Base-by-base conservation (phyloP, 2,888 invertebrate genomes). In the Nomada ruficornis region DNA sequence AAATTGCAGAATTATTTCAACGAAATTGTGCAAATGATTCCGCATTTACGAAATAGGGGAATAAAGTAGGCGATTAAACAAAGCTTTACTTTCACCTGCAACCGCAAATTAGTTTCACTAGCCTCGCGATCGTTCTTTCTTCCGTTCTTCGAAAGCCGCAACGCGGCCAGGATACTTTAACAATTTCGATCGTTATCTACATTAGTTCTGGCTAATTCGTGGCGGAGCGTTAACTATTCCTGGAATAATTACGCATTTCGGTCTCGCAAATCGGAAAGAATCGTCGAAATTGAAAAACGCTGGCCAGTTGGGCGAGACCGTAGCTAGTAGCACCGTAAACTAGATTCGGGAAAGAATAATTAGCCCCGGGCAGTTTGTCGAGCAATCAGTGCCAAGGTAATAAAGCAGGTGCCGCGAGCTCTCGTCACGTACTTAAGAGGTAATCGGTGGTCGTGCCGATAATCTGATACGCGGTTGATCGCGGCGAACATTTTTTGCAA, bases 81-180 rank as follows among this genome's bases (percentile, higher is more conserved):
- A 91, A 90, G 88, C 84, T 79, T 79, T 79, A 88, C 88, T 90
- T 89, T 90, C 90, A 85, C 88, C 86, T 80, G 54, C 70, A 55
- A 29, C 13, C 2, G 44, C 2, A 26, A 69, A 44, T 26, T 23
- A 26, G 52, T 64, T 64, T 60, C 54, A 20, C 50, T 42, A 11
- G 42, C 13, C 36, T 7, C 36, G 18, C 50, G 64, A 59, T 59
- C 57, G 57, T 52, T 64, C 72, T 76, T 67, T 67, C 26, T n/a
- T 26, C 47, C 52, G 77, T 77, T 70, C 47, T 65, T 20, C 69
- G 26, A 18, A 26, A 2, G 29, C 4, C 7, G 55, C 18, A 9
- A 36, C 4, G 64, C 59, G 74, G 73, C 69, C 57, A 77, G 65
- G 52, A 23, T n/a, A 59, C 42, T 20, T 9, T 42, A 26, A 36